These are phyloP conservation scores for Arvicanthis niloticus DNA, from an alignment of 2,113 vertebrate genomes.

Conservation along the genomic window DNA sequence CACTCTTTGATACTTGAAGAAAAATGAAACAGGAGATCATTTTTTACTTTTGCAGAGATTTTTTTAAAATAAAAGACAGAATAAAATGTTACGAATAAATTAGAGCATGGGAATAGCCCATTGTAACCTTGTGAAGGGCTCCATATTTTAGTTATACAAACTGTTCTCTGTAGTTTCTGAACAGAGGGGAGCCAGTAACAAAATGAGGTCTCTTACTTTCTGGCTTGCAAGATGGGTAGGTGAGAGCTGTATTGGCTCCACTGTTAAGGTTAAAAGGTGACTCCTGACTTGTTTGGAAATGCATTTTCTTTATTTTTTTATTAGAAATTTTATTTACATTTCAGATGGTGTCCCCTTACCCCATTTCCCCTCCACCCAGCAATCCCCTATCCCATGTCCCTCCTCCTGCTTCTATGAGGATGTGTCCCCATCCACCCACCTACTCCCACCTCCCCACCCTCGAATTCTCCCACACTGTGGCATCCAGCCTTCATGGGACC, in stretches of 20 bases:
- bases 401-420: no score
- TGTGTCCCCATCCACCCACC: no score
- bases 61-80: conserved; percentile 2
- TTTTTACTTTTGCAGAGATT: neutral
- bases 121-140: neutral
- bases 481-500: no score
- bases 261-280: neutral
- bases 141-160: neutral
- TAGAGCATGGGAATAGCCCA: neutral
- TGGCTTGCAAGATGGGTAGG: neutral
- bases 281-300: neutral
- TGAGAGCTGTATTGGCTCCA: neutral
- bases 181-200: neutral
- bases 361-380: no score
- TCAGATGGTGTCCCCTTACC: no score
- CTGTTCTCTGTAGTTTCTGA: neutral
- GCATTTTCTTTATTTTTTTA: neutral
- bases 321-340: no score
- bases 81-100: neutral
- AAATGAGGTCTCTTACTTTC: neutral
- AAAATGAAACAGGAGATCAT: neutral
- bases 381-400: no score
- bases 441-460: no score
- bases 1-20: neutral
- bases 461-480: no score